Evolutionary conservation across 2,888 invertebrate genomes (phyloP).

Genomic region (Andrena dorsata): DNA sequence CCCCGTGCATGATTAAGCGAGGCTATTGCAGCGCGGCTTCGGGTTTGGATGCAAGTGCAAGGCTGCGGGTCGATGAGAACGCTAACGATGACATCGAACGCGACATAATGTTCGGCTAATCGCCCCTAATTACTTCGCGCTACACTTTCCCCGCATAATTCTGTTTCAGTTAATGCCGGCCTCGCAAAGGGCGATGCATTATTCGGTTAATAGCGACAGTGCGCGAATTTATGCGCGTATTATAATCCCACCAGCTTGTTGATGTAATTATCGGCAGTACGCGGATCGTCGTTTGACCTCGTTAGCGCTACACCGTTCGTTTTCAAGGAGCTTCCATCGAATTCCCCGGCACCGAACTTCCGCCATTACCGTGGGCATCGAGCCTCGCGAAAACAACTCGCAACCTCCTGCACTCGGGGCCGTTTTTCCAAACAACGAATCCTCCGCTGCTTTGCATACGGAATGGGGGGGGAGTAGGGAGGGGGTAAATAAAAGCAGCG

Average conservation of each 20-base stretch:
- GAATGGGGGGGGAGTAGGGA: background rate
- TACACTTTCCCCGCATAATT: conserved; percentile 56
- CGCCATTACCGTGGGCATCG: background rate
- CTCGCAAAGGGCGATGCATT: conserved; percentile 47
- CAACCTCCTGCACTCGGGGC: background rate
- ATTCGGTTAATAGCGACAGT: conserved; percentile 56
- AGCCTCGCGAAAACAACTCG: too few species aligned
- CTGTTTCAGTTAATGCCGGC: conserved; percentile 50
- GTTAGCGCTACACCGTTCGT: conserved; percentile 33
- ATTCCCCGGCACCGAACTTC: background rate
- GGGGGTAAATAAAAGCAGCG: background rate
- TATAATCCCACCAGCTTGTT: conserved; percentile 60
- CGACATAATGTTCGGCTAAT: conserved; percentile 22
- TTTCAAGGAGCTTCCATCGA: conserved; percentile 29
- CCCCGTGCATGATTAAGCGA: background rate
- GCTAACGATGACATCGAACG: conserved; percentile 14
- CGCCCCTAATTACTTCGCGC: conserved; percentile 41
- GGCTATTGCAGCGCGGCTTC: background rate
- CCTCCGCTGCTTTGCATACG: background rate
- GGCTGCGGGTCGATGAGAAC: conserved; percentile 22
- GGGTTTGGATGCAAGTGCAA: background rate
- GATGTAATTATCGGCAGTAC: conserved; percentile 56
- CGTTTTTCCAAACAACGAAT: conserved; percentile 1
- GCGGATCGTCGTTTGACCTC: conserved; percentile 46
- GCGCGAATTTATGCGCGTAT: conserved; percentile 56